Evolutionary conservation across 2,113 vertebrate species (phyloP).

Genomic region (Salvelinus sp.): DNA sequence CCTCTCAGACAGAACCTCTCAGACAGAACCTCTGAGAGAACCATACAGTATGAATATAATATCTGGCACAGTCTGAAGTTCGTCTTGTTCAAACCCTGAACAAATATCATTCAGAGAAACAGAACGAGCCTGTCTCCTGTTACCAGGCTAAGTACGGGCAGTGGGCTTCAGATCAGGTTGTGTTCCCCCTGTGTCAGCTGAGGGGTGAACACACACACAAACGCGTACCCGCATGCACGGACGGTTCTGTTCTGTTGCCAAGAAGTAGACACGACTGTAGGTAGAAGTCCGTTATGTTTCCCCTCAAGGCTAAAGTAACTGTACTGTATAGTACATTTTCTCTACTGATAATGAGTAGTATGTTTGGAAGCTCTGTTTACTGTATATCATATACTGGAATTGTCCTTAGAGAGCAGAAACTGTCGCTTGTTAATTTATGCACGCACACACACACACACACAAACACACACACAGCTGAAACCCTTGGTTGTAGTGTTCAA

Average conservation of each 20-base stretch:
- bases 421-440: not conserved
- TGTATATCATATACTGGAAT: not conserved
- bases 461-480: conserved; percentile 19
- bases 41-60: not conserved
- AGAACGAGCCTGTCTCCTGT: conserved; percentile 19
- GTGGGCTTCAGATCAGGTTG: conserved; percentile 32
- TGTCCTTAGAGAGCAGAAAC: not conserved
- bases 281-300: too few relatives aligned
- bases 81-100: not conserved
- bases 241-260: too few relatives aligned
- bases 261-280: too few relatives aligned
- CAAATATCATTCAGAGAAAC: conserved; percentile 4
- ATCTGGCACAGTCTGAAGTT: not conserved
- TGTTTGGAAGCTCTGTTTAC: not conserved
- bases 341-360: too few relatives aligned
- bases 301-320: too few relatives aligned
- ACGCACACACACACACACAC: not conserved
- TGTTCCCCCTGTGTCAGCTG: not conserved
- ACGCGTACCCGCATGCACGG: too few relatives aligned
- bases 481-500: conserved; percentile 34
- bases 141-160: conserved; percentile 29
- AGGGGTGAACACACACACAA: too few relatives aligned
- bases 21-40: too few relatives aligned
- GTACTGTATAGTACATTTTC: too few relatives aligned
- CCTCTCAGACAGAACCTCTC: too few relatives aligned